These are phyloP conservation scores for Drosophila varians DNA, from an alignment of 1,140 invertebrate species.

Conservation along the genomic window DNA sequence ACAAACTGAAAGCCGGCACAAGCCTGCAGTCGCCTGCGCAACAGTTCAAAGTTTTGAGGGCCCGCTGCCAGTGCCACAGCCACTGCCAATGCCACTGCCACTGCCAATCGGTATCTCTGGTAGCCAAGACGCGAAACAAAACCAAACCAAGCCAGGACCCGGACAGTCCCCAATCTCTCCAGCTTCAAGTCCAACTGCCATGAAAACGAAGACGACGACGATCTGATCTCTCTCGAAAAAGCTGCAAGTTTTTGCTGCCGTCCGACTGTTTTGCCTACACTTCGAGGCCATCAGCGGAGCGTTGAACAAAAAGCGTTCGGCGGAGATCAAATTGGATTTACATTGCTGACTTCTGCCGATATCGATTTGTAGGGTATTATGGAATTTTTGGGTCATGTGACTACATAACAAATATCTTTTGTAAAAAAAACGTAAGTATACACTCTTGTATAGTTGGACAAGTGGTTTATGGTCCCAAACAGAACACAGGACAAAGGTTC, in stretches of 20 bases:
- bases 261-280: constrained; percentile 49
- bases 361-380: constrained; percentile 19
- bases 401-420: background rate
- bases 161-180: constrained; percentile 11
- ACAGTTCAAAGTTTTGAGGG: constrained; percentile 79
- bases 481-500: no score
- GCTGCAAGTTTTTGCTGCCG: constrained; percentile 51
- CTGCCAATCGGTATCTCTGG: constrained; percentile 30
- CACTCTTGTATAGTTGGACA: no score
- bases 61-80: constrained; percentile 61
- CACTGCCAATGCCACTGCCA: constrained; percentile 37
- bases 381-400: background rate
- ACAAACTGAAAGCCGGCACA: constrained; percentile 81
- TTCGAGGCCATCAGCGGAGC: constrained; percentile 50
- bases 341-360: constrained; percentile 56
- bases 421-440: no score
- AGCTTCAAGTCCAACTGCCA: constrained; percentile 7
- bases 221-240: constrained; percentile 37
- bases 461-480: no score
- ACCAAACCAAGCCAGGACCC: constrained; percentile 13
- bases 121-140: constrained; percentile 8
- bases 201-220: constrained; percentile 13
- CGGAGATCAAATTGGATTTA: constrained; percentile 79
- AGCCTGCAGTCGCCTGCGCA: constrained; percentile 72
- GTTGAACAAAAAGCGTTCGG: constrained; percentile 73